Base-by-base conservation (phyloP, 2,888 invertebrate genomes). In the Deroplatys truncata region DNA sequence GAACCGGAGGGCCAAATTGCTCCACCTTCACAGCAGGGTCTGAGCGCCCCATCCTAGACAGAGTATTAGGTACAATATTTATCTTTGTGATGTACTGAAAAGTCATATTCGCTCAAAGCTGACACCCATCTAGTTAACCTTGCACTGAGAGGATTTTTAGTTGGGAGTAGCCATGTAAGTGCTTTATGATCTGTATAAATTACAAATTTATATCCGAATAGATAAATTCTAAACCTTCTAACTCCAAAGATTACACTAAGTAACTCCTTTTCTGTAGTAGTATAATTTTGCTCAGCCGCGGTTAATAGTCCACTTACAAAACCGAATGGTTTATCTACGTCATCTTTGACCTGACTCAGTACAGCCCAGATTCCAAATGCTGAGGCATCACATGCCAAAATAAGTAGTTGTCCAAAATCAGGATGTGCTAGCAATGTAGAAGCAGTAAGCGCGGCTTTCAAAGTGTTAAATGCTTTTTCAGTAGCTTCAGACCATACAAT, bases 111-210 rank as follows among this genome's bases (percentile, higher is more conserved):
- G 31, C 49, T 84, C 84, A 28, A 7, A 91, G 25, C 4, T 90
- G 35, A n/a, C n/a, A n/a, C n/a, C 91, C 91, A 91, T 8, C 91
- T 83, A 2, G 88, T 89, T 15, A 91, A 43, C 1, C 91, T 35
- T 1, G 90, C 88, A 3, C 88, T 89, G 2, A 31, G 5, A 1
- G 88, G 90, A 82, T 91, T 90, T 56, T 90, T 90, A 13, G 90
- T 25, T 8, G 49, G 89, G 0, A 90, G 25, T 10, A 91, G 82
- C 90, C 91, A 91, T 7, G 35, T 84, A 1, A 91, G 82, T 0
- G 90, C 86, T 16, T 83, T 43, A 84, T 92, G 91, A 85, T 92
- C 91, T 0, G 90, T 91, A 0, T 90, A 35, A 0, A 92, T 28
- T 1, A 29, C 88, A 83, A 91, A 91, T 20, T 82, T 83, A 13